Conservation (phyloP, 2,113 vertebrate species). For the Platichthys flesus region DNA sequence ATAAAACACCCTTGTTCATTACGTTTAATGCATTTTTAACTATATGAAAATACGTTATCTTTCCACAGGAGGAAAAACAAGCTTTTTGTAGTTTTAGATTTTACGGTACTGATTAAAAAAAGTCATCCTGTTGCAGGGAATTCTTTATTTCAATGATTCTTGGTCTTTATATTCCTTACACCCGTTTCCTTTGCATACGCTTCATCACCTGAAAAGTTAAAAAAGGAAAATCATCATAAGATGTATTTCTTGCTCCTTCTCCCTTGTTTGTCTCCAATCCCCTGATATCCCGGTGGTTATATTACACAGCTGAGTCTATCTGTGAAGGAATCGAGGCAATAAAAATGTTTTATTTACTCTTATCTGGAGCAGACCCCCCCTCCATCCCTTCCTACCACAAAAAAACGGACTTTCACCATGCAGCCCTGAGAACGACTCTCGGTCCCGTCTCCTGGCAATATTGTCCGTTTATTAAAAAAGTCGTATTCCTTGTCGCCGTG, state of each 20-base stretch:
- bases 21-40: background rate
- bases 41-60: background rate
- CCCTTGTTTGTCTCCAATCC: constrained; percentile 62
- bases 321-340: constrained; percentile 77
- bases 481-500: constrained; percentile 57
- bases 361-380: constrained; percentile 57
- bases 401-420: constrained; percentile 39
- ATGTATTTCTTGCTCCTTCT: constrained; percentile 35
- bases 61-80: background rate
- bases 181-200: constrained; percentile 25
- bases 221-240: constrained; percentile 18
- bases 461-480: constrained; percentile 77
- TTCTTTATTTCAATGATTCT: background rate
- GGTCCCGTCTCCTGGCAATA: constrained; percentile 43
- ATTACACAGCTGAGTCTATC: constrained; percentile 76
- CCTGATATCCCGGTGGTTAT: constrained; percentile 57
- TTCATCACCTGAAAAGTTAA: background rate
- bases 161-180: constrained; percentile 9
- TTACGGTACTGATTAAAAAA: background rate
- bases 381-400: background rate
- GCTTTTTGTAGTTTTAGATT: too few species aligned
- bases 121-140: background rate
- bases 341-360: constrained; percentile 80
- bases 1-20: constrained; percentile 12
- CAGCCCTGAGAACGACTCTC: constrained; percentile 27